phyloP scores from a whole-genome alignment of 2,888 invertebrate species.

The Phoronis australis region DNA sequence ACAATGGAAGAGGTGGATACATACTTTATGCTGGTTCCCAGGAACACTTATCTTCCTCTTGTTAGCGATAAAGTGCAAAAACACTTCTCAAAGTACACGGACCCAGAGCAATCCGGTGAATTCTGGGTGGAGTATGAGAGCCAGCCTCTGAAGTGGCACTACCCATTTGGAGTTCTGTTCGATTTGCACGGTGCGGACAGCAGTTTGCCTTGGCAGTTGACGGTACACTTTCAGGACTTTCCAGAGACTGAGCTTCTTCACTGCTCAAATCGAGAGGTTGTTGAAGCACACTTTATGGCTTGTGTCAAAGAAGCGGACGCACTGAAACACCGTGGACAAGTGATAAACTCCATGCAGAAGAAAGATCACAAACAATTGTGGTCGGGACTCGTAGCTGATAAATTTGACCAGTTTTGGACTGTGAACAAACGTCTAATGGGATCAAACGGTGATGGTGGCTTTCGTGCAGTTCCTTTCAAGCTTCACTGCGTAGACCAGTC shows the following conservation, averaged over 20 bases:
- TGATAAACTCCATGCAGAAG: conserved; percentile 59
- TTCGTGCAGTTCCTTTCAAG: conserved; percentile 46
- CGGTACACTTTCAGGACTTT: conserved; percentile 83
- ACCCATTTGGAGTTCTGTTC: conserved; percentile 78
- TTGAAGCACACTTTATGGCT: conserved; percentile 92
- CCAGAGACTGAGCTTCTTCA: conserved; percentile 84
- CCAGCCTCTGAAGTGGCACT: conserved; percentile 80
- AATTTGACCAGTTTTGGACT: conserved; percentile 99
- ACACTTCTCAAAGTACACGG: conserved; percentile 80
- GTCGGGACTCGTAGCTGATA: conserved; percentile 83
- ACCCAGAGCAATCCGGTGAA: conserved; percentile 61
- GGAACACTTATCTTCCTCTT: conserved; percentile 88
- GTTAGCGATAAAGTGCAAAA: conserved; percentile 85
- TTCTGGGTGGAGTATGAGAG: conserved; percentile 94
- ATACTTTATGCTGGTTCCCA: conserved; percentile 73
- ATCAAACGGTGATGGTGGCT: conserved; percentile 35
- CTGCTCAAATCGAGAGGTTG: conserved; percentile 73
- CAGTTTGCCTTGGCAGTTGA: conserved; percentile 82
- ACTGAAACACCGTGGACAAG: conserved; percentile 82
- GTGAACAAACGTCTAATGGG: conserved; percentile 95
- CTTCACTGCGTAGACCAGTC: too few relatives aligned
- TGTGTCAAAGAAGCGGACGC: conserved; percentile 96
- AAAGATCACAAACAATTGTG: conserved; percentile 96
- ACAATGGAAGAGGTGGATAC: conserved; percentile 87
- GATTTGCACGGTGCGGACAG: conserved; percentile 64